phyloP scores from a whole-genome alignment of 2,888 invertebrate species.

The Drosophila formosana region DNA sequence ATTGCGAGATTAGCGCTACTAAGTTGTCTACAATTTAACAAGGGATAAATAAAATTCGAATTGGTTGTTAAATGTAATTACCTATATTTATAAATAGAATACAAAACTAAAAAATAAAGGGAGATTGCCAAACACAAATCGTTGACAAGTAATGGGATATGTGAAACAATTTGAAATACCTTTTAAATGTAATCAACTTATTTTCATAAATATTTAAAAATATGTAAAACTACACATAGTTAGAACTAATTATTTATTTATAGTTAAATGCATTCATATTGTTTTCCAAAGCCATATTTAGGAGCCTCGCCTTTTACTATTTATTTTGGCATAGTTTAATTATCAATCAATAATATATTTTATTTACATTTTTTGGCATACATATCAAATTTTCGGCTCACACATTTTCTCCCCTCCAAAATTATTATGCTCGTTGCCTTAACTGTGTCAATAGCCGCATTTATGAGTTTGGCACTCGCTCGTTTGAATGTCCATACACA shows the following conservation, averaged over 20 bases:
- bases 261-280: neutral
- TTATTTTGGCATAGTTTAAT: slow-evolving; percentile 19
- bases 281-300: slow-evolving; percentile 3
- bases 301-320: slow-evolving; percentile 29
- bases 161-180: too few relatives aligned
- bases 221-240: neutral
- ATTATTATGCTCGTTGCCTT: slow-evolving; percentile 57
- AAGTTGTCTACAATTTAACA: too few relatives aligned
- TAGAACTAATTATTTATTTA: slow-evolving; percentile 4
- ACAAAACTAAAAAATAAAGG: too few relatives aligned
- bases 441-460: slow-evolving; percentile 77
- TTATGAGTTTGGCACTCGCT: slow-evolving; percentile 65
- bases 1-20: too few relatives aligned
- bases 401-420: slow-evolving; percentile 34
- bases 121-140: too few relatives aligned
- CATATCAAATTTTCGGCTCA: slow-evolving; percentile 23
- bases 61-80: too few relatives aligned
- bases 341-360: slow-evolving; percentile 24
- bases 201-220: neutral
- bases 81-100: too few relatives aligned
- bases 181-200: neutral
- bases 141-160: too few relatives aligned
- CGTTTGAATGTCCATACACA: neutral
- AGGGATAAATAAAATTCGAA: too few relatives aligned
- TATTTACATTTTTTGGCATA: slow-evolving; percentile 18